Conservation (phyloP, 2,797 vertebrate species). For the Falco columbarius region DNA sequence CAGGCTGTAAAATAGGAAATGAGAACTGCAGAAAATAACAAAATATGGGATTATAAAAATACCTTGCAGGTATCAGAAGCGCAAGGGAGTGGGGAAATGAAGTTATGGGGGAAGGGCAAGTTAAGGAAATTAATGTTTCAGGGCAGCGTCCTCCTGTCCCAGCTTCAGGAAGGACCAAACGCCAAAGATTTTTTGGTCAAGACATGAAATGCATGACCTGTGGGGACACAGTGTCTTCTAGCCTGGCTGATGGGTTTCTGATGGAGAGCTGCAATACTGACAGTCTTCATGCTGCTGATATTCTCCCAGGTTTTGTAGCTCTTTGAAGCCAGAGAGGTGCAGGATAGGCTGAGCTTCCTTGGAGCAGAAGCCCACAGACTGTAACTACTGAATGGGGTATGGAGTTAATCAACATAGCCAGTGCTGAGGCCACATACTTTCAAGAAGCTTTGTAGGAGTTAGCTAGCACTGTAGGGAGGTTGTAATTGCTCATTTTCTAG, state of each 20-base stretch:
- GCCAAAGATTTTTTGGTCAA: background rate
- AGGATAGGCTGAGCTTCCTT: background rate
- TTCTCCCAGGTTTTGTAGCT: background rate
- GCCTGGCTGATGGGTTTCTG: background rate
- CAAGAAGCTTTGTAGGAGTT: background rate
- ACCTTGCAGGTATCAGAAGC: background rate
- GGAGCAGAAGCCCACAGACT: background rate
- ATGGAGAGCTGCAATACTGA: background rate
- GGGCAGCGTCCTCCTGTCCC: background rate
- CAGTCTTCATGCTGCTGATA: background rate
- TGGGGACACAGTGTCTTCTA: background rate
- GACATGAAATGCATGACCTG: fast-evolving
- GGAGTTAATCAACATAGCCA: background rate
- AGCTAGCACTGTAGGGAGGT: background rate
- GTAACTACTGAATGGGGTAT: background rate
- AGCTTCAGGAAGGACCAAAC: background rate
- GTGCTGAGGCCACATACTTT: background rate
- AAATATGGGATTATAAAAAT: background rate
- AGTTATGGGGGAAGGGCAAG: background rate
- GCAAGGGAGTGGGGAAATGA: fast-evolving
- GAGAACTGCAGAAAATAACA: background rate
- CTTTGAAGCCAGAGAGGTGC: background rate
- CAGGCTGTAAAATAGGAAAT: background rate
- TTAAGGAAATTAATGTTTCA: background rate
- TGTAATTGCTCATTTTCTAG: background rate